Base-by-base conservation (phyloP, 1,140 invertebrate genomes). In the Drosophila ficusphila region DNA sequence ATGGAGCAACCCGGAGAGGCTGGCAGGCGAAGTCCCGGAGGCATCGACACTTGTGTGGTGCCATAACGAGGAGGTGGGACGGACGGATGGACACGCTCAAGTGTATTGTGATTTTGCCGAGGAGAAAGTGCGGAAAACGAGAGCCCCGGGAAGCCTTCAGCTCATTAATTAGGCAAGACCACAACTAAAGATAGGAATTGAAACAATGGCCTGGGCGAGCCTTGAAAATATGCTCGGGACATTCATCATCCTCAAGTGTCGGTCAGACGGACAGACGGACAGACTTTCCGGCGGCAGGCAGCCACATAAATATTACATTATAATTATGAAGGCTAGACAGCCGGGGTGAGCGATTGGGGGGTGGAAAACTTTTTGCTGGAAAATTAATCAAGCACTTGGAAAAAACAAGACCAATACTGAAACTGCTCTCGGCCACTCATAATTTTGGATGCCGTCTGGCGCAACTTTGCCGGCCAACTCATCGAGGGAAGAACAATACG, bases 181-280 rank as follows among this genome's bases (percentile, higher is more conserved):
- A 57, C 51, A 69, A 70, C 41, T 70, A 57, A 39, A 70, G 67
- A 70, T 70, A 70, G 34, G 42, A 57, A 52, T 58, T 39, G 44
- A 76, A 71, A 74, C 77, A 64, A 58, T 71, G 65, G 44, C 36
- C 60, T 36, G 14, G 29, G 11, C 19, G 65, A 60, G 72, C 73
- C 78, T 73, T 81, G 69, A 65, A 77, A 69, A 58, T 74, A 52
- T 48, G 72, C 33, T 42, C 34, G 31, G 34, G 42, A 44, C 75
- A 82, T 82, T 79, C 70, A 82, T 82, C 79, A 82, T 64, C 39
- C 67, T 83, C 56, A 78, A 74, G 74, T 83, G 62, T 53, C 65
- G 56, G 34, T 21, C 48, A 29, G 42, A 27, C 27, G 41, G 41
- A 33, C 12, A 21, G 38, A n/a, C 29, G 52, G 18, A 33, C 12